Conservation (phyloP, 2,888 invertebrate species). For the Netelia virgata region DNA sequence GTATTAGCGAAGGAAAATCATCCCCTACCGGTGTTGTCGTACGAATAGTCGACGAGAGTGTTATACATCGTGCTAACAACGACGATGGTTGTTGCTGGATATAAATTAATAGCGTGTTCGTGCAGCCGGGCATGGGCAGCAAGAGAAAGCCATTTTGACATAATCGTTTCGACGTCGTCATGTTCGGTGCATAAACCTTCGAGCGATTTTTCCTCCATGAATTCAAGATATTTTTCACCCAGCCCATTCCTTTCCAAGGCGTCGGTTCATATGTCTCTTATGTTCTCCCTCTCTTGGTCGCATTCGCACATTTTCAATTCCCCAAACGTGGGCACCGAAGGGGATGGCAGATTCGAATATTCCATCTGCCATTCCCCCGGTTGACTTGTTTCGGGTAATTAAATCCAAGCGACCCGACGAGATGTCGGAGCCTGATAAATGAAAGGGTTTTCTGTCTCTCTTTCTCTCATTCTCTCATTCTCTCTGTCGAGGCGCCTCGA, state of each 20-base stretch:
- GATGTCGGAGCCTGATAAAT: slow-evolving; percentile 80
- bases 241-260: slow-evolving; percentile 51
- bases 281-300: slow-evolving; percentile 42
- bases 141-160: slow-evolving; percentile 76
- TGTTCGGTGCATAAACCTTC: slow-evolving; percentile 42
- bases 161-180: slow-evolving; percentile 66
- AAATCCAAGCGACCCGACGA: slow-evolving; percentile 77
- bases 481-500: slow-evolving; percentile 66
- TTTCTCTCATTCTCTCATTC: slow-evolving; percentile 30
- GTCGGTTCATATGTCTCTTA: slow-evolving; percentile 68
- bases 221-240: slow-evolving; percentile 77
- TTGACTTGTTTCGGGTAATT: slow-evolving; percentile 79
- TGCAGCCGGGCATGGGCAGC: slow-evolving; percentile 72
- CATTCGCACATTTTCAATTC: slow-evolving; percentile 59
- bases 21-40: slow-evolving; percentile 78
- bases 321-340: slow-evolving; percentile 16
- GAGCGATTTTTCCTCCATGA: slow-evolving; percentile 65
- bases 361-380: slow-evolving; percentile 65
- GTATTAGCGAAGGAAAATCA: slow-evolving; percentile 82
- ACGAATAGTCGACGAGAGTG: not conserved
- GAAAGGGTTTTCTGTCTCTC: slow-evolving; percentile 70
- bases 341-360: slow-evolving; percentile 51
- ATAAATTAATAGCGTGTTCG: slow-evolving; percentile 83
- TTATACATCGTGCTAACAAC: slow-evolving; percentile 11
- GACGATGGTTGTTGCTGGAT: slow-evolving; percentile 74